Base-by-base conservation (phyloP, 2,113 vertebrate species). In the Notothenia coriiceps region DNA sequence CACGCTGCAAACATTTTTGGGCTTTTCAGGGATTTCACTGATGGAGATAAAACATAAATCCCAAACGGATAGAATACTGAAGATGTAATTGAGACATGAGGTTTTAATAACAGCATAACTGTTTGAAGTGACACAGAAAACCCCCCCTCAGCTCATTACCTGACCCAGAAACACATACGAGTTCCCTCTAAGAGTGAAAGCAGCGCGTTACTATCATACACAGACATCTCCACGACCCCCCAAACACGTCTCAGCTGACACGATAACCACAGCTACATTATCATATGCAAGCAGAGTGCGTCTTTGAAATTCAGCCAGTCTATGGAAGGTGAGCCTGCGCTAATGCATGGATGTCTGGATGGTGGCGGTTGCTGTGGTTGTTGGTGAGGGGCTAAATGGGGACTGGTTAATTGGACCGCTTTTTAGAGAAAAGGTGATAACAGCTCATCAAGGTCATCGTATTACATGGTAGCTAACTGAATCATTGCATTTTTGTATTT, bases 221-320 rank as follows among this genome's bases (percentile, higher is more conserved):
- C 73, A 83, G 89, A 78, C 89, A 93, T 94, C 91, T 89, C 74
- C 6, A 33, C 56, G 25, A 56, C 83, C 81, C 77, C 85, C 72
- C 83, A 74, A 91, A 91, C 85, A 89, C 29, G 20, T 77, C 81
- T 88, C 88, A 74, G 86, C 76, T 91, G 78, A 87, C 86, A 92
- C 79, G 77, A 74, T 83, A 93, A 78, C 79, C 77, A 55, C 75
- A 67, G 62, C 47, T 67, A 43, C 50, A 75, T 81, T 55, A 84
- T 85, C 85, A 86, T 64, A 63, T 54, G 57, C 76, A 82, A 82
- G 71, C 54, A 55, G 73, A 65, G 67, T 33, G 35, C 0, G 63
- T 55, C 80, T 86, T 89, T 88, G 65, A 87, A 92, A 77, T 70
- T 10, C 60, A 11, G 63, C 67, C 55, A 8, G 61, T 71, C 68